Conservation (phyloP, 1,140 invertebrate genomes). For the Monomorium pharaonis region DNA sequence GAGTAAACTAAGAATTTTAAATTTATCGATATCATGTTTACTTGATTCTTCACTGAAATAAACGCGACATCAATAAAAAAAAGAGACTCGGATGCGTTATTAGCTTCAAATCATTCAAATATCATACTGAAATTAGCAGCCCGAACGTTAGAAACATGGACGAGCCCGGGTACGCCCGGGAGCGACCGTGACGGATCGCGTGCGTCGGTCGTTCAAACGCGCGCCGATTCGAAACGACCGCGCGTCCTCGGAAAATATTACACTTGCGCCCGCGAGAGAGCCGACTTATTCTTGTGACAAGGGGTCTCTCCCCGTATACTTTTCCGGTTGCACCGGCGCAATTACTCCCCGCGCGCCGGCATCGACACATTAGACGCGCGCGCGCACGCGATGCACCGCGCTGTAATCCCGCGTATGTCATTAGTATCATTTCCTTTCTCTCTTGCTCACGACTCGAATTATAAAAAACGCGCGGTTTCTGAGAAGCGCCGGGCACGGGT, state of each 20-base stretch:
- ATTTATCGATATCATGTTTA: background rate
- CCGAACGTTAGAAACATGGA: background rate
- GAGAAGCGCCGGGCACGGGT: constrained; percentile 43
- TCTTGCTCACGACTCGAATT: constrained; percentile 39
- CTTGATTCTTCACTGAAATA: background rate
- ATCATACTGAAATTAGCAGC: background rate
- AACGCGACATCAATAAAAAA: background rate
- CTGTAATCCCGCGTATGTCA: constrained; percentile 75
- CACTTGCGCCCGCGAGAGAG: background rate
- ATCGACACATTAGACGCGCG: constrained; percentile 69
- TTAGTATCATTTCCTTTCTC: constrained; percentile 61
- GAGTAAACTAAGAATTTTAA: no score
- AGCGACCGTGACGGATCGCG: background rate
- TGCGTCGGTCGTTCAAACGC: background rate
- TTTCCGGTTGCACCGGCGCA: constrained; percentile 37
- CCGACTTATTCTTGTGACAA: constrained; percentile 33
- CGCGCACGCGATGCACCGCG: constrained; percentile 74
- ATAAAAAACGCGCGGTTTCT: constrained; percentile 57
- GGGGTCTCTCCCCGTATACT: constrained; percentile 15
- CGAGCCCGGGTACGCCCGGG: background rate
- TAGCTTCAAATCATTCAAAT: background rate
- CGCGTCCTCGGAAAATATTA: constrained; percentile 20
- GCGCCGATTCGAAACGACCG: background rate
- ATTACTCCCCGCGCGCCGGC: constrained; percentile 32
- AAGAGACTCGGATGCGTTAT: background rate